These are phyloP conservation scores for Drosophila sulfurigaster DNA, from an alignment of 1,140 invertebrate genomes.

Conservation along the genomic window DNA sequence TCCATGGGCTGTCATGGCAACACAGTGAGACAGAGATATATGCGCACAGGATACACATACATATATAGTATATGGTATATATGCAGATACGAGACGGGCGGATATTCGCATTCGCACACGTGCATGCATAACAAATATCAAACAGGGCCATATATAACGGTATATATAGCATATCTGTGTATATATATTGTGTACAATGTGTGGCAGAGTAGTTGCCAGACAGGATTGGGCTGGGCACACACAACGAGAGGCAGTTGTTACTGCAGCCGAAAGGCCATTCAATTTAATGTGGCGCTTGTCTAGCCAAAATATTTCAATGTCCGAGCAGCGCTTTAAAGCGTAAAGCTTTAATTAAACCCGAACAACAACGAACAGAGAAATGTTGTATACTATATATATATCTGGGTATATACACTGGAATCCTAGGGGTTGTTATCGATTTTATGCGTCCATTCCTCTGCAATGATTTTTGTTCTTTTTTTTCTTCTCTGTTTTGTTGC, in stretches of 20 bases:
- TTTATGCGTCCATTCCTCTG: constrained; percentile 18
- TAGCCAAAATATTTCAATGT: constrained; percentile 72
- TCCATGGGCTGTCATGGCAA: constrained; percentile 55
- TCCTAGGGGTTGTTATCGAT: constrained; percentile 43
- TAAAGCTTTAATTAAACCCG: constrained; percentile 58
- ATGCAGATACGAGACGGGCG: constrained; percentile 32
- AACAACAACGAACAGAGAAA: neutral
- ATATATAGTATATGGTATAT: constrained; percentile 1
- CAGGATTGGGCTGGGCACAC: constrained; percentile 53
- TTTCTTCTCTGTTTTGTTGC: constrained; percentile 8
- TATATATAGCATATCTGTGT: constrained; percentile 18
- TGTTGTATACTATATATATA: too few relatives aligned
- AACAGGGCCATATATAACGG: constrained; percentile 56
- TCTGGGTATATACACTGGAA: neutral
- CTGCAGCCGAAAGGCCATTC: constrained; percentile 56
- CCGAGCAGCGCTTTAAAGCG: constrained; percentile 39
- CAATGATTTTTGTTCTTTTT: constrained; percentile 39
- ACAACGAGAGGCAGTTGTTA: constrained; percentile 8
- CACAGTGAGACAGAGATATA: constrained; percentile 41
- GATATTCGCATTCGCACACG: constrained; percentile 60
- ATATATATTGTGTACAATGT: constrained; percentile 36
- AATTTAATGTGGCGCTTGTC: constrained; percentile 77
- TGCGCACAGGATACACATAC: constrained; percentile 46
- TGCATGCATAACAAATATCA: constrained; percentile 71
- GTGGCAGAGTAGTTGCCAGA: constrained; percentile 62